A percentile compares a stretch with the other conserved stretches of the same genome.
Conservation (phyloP, 2,113 vertebrate genomes). For the Heterotis niloticus region DNA sequence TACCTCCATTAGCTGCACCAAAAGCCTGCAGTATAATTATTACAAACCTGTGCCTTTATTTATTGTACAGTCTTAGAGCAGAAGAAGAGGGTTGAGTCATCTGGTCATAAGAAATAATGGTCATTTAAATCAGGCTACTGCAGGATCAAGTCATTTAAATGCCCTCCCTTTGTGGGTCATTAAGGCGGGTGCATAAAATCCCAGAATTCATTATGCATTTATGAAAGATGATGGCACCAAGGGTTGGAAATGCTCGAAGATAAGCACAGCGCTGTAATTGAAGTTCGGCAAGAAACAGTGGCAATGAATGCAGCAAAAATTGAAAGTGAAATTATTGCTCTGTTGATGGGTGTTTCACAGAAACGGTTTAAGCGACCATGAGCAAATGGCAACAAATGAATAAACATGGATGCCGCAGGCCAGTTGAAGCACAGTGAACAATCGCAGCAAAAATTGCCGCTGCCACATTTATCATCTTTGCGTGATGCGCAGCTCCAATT, state of each 20-base stretch:
- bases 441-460: constrained; percentile 25
- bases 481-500: background rate
- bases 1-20: no score
- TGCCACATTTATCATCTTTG: constrained; percentile 3
- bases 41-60: background rate
- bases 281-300: constrained; percentile 34
- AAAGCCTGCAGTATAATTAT: background rate
- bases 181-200: constrained; percentile 53
- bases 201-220: constrained; percentile 51
- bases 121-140: constrained; percentile 22
- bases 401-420: background rate
- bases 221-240: constrained; percentile 41
- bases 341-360: background rate
- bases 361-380: constrained; percentile 14
- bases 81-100: background rate
- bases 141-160: constrained; percentile 42
- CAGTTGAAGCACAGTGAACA: background rate
- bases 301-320: constrained; percentile 36
- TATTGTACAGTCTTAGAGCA: background rate
- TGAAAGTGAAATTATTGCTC: constrained; percentile 34
- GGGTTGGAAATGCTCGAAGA: constrained; percentile 37
- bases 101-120: constrained; percentile 21
- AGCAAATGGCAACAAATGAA: constrained; percentile 31
- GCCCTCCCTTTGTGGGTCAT: constrained; percentile 47
- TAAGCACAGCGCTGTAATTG: constrained; percentile 49